Base-by-base conservation (phyloP, 2,888 invertebrate genomes). In the Eilema griseolum region DNA sequence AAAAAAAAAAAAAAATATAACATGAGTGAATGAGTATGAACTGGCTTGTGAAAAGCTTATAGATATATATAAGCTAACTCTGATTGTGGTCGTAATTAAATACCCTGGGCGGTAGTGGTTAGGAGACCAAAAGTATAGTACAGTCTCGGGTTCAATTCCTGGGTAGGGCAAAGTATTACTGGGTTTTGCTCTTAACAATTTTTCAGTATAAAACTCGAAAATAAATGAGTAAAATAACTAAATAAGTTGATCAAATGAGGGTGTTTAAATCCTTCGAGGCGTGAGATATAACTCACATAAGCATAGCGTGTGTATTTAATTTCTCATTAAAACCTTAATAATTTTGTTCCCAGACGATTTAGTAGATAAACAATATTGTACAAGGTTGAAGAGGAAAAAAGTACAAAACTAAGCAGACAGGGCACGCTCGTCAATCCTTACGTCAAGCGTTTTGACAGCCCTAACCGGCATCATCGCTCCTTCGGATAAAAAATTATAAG, bases 371-470 rank as follows among this genome's bases (percentile, higher is more conserved):
- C 90, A 90, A 90, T 92, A 89, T 89, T 87, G 90, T 90, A 89
- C 89, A 86, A 89, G 89, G 87, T 92, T 93, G 84, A 82, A 77
- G 83, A 80, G 81, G 83, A 85, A 93, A 94, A 89, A 91, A 89
- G 88, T 89, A 91, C 87, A 93, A 93, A 93, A 92, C 82, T 79
- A 83, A 80, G 77, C 82, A 78, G 86, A 81, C 89, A 87, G 83
- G 88, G 86, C 86, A 89, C 90, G 93, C 92, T 94, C 94, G 95
- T 95, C 95, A 95, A 94, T 95, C 93, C 90, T 87, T 82, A 89
- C 92, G 94, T 95, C 95, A 94, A 86, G 89, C 88, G 86, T 91
- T 94, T 92, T 95, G 95, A 95, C 95, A 95, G 95, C 90, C 89
- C 88, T 91, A 92, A 94, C 94, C 94, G 94, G 91, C 94, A 93